phyloP scores from a whole-genome alignment of 2,888 invertebrate species.

The Apeira syringaria region DNA sequence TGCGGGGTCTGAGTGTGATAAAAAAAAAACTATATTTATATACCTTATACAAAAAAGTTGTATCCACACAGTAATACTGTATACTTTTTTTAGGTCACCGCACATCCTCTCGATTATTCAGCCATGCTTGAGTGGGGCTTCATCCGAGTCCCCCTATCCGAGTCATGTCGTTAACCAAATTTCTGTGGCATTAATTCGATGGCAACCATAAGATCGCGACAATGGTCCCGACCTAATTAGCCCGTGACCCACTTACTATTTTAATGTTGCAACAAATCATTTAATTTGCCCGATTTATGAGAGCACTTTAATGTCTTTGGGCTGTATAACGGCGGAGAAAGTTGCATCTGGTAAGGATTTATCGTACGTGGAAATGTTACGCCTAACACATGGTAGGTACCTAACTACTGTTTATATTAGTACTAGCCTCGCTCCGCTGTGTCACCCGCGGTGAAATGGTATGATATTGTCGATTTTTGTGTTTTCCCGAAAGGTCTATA shows the following conservation, averaged over 20 bases:
- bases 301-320: constrained; percentile 33
- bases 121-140: constrained; percentile 5
- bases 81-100: too few species aligned
- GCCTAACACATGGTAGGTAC: too few species aligned
- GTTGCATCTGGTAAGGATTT: constrained; percentile 18
- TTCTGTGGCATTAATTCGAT: constrained; percentile 65
- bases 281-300: constrained; percentile 50
- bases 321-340: constrained; percentile 8
- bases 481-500: too few species aligned
- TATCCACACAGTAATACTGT: too few species aligned
- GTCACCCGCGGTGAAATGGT: too few species aligned
- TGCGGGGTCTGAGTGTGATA: too few species aligned
- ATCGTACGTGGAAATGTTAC: background rate
- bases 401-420: too few species aligned
- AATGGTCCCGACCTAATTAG: constrained; percentile 72
- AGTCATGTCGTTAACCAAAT: constrained; percentile 59
- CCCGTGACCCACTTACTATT: constrained; percentile 75
- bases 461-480: too few species aligned
- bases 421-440: too few species aligned
- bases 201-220: constrained; percentile 61
- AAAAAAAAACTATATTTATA: too few species aligned
- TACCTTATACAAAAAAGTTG: too few species aligned
- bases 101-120: too few species aligned
- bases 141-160: constrained; percentile 37
- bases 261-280: constrained; percentile 57